Base-by-base conservation (phyloP, 2,113 vertebrate genomes). In the Rhynchopsitta pachyrhyncha region DNA sequence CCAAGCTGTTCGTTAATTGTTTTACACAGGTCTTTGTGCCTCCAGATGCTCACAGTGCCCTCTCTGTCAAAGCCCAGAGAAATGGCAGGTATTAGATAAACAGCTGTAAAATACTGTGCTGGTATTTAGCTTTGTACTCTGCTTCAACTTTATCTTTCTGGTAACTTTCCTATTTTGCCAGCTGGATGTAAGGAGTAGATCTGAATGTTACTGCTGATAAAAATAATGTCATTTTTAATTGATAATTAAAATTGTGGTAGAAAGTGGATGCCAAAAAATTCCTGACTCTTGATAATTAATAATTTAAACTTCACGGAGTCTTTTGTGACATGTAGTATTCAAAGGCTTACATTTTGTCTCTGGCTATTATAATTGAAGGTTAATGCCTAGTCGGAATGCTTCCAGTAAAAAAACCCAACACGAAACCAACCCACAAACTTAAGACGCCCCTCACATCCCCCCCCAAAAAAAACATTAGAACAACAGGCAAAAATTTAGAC, bases 311-410 rank as follows among this genome's bases (percentile, higher is more conserved):
- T 39, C 49, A 31, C 15, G 44, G 18, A 81, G 47, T 84, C 53
- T 82, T 74, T 88, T 68, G 63, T 78, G 85, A 60, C 81, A 73
- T 91, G 77, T 57, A 69, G 64, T 94, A 79, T 73, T 95, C 88
- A 84, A 94, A 88, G 66, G 75, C 55, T 96, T 93, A 95, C 92
- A 92, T 94, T 97, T 94, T 96, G 50, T 81, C 68, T 83, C 47
- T 79, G 33, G 28, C 17, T 70, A 10, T 78, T 85, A 49, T 4
- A 81, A 70, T 29, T 88, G 82, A 92, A 90, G 73, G 52, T 78
- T 74, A 82, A 68, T 83, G 42, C 76, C 86, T 95, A 86, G 35
- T 81, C 63, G 92, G 71, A 80, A 47, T 55, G 35, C 68, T 92
- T 86, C 46, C 66, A 84, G n/a, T 33, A 11, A 49, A 24, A 63